Conservation (phyloP, 2,797 vertebrate genomes). For the Cyclopterus lumpus region DNA sequence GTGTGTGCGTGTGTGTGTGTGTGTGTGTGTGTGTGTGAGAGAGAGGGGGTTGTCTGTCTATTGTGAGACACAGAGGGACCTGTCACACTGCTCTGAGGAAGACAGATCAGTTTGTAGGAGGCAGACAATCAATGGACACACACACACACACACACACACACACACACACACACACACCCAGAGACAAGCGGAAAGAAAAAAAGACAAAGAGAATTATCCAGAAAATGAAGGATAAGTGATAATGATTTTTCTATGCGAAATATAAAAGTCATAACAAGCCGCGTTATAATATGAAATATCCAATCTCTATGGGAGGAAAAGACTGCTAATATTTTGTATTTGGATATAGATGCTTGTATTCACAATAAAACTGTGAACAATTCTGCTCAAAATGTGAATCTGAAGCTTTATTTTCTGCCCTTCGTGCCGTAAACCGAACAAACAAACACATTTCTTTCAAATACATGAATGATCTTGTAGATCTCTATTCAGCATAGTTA, state of each 20-base stretch:
- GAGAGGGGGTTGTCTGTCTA: slow-evolving; percentile 60
- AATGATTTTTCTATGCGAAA: slow-evolving; percentile 18
- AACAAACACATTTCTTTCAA: background rate
- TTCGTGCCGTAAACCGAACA: background rate
- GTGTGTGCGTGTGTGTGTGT: slow-evolving; percentile 18
- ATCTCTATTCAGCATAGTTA: background rate
- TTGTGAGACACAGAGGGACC: slow-evolving; percentile 75
- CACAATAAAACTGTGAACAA: slow-evolving; percentile 19
- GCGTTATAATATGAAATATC: slow-evolving; percentile 19
- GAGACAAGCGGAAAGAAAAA: slow-evolving; percentile 27
- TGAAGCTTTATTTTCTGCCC: slow-evolving; percentile 4
- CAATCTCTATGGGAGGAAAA: background rate
- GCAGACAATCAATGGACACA: slow-evolving; percentile 56
- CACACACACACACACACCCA: slow-evolving; percentile 7
- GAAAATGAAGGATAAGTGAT: slow-evolving; percentile 8
- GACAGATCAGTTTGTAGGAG: slow-evolving; percentile 71
- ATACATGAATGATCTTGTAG: background rate
- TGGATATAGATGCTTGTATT: slow-evolving; percentile 17
- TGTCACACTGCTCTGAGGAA: slow-evolving; percentile 72
- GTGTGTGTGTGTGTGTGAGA: slow-evolving; percentile 18
- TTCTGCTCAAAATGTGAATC: slow-evolving; percentile 12
- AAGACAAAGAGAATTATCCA: slow-evolving; percentile 23
- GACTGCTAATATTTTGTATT: slow-evolving; percentile 29
- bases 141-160: slow-evolving; percentile 3
- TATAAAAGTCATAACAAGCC: slow-evolving; percentile 17